These are phyloP conservation scores for Keiferia lycopersicella DNA, from an alignment of 2,888 invertebrate species.

Conservation along the genomic window DNA sequence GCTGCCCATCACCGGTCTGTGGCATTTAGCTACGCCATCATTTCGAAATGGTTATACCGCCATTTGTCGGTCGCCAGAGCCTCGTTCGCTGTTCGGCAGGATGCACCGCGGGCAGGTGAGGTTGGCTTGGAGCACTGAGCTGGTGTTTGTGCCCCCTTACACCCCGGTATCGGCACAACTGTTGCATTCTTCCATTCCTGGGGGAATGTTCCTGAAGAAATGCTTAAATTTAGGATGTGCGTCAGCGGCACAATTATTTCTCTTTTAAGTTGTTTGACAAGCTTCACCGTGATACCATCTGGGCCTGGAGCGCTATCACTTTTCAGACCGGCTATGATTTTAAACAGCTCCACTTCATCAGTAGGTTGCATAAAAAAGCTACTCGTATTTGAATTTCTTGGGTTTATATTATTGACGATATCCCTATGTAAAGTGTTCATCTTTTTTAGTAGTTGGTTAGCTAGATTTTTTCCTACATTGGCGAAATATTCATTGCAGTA, in stretches of 20 bases:
- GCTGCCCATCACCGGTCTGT: no score
- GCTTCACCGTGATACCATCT: background rate
- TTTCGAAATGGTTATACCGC: no score
- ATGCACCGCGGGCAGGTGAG: no score
- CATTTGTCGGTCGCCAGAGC: no score
- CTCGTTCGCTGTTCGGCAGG: no score
- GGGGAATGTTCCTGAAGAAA: background rate
- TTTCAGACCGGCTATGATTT: background rate
- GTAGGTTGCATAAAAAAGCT: background rate
- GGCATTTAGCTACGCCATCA: no score
- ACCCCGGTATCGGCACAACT: no score
- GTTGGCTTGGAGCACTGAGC: no score
- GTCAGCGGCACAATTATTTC: background rate
- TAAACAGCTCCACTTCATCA: background rate
- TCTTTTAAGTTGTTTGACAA: background rate
- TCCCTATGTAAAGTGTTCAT: no score
- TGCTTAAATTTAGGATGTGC: background rate
- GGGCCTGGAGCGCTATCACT: background rate
- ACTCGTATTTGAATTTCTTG: no score
- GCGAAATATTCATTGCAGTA: background rate
- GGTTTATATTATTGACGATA: no score
- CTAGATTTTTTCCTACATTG: conserved; percentile 3
- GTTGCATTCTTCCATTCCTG: background rate
- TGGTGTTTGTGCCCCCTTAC: no score
- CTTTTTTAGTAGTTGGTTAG: background rate